Evolutionary conservation across 2,797 vertebrate genomes (phyloP), one percentile per base, ranked within the genome.

Genomic region (Gadopsis marmoratus): DNA sequence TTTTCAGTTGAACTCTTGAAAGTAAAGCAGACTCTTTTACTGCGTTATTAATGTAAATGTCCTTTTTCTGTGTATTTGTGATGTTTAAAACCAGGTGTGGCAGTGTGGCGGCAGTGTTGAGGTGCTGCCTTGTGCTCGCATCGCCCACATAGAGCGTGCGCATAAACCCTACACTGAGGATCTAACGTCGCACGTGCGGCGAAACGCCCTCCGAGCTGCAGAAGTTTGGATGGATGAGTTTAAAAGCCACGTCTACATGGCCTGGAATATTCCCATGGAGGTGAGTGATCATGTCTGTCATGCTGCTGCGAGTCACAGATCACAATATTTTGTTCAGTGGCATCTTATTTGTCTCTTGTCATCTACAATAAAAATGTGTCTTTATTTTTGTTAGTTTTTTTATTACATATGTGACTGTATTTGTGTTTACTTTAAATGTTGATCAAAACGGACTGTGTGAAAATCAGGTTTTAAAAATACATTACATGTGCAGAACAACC

Each of bases 141-240:
- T 99, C 21, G 98, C 98, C 72, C 98, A 99, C 86, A 99, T 99
- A 1, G 98, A 99, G 79, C 95, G 98, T 0, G 97, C 98, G 8
- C 98, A 99, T 71, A 99, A 99, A 84, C 98, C 98, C 0, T 99
- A 99, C 94, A 99, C 98, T 0, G 97, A 98, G 68, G 97, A 99
- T 75, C 95, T 99, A 11, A 98, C 97, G 0, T 93, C 96, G 4
- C 98, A 99, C 0, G 97, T 99, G 63, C 96, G 98, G 16, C 95
- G 98, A 47, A 99, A 99, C 0, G 98, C 98, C 0, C 96, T 99
- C 16, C 93, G 98, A 74, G 97, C 98, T 66, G 98, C 98, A 0
- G 98, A 99, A 79, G 98, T 99, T 75, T 99, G 98, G 98, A 99
- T 99, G 98, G 98, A 99, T 37, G 98, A 99, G 87, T 99, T 99